A percentile compares a stretch with the other conserved stretches of the same genome.
These are phyloP conservation scores for Apostichopus japonicus DNA, from an alignment of 35 echinoderm and acorn worm species.

Conservation along the genomic window DNA sequence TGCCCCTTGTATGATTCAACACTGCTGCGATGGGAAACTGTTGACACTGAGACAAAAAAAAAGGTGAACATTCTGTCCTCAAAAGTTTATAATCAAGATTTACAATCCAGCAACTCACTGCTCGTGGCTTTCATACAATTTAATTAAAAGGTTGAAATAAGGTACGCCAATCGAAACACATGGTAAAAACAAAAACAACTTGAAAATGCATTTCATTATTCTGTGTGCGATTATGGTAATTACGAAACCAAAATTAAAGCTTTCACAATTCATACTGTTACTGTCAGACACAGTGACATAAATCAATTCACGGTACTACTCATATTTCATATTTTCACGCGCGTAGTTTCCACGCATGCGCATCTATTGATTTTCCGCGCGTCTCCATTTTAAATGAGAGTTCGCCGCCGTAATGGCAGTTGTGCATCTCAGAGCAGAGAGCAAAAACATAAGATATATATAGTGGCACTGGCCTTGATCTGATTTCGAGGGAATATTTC, in stretches of 20 bases:
- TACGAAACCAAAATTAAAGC: not conserved
- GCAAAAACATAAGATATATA: not conserved
- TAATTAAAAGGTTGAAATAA: not conserved
- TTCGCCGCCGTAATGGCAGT: not conserved
- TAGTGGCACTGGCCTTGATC: not conserved
- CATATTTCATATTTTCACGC: conserved; percentile 15
- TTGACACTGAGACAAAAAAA: not conserved
- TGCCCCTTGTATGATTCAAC: no score
- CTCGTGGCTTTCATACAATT: not conserved
- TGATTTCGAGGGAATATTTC: conserved; percentile 19
- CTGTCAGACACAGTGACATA: not conserved
- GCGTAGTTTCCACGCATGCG: not conserved
- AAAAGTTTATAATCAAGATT: not conserved
- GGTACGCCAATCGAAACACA: not conserved
- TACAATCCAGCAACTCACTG: no score
- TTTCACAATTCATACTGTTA: not conserved
- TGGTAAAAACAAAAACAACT: not conserved
- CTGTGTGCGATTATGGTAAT: not conserved
- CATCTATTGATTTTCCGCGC: conserved; percentile 7
- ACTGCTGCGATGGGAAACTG: not conserved
- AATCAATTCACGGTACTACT: not conserved
- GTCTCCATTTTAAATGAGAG: conserved; percentile 10
- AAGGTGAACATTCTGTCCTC: not conserved
- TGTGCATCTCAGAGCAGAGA: not conserved
- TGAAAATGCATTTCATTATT: not conserved